Base-by-base conservation (phyloP, 2,888 invertebrate genomes). In the Calameuta pallipes region DNA sequence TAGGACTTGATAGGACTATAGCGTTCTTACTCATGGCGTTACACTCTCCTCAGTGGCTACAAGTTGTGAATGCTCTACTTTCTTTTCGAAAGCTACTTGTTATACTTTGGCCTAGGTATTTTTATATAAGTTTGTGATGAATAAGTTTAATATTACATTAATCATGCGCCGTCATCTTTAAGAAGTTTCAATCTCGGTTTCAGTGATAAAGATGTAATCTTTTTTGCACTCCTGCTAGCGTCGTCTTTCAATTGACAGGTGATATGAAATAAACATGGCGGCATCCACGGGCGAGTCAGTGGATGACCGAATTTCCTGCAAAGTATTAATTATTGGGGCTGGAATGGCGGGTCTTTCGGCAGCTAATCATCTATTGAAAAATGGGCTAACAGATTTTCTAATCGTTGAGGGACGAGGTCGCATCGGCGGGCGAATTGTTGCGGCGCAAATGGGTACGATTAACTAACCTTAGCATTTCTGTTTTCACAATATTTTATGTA, bases 291-390 rank as follows among this genome's bases (percentile, higher is more conserved):
- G 87, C 78, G 88, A 89, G 77, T 87, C 88, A 79, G 86, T 85
- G 81, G 88, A 90, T 86, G 87, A 87, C 80, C 89, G 86, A 82
- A 90, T 89, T 87, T 90, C 88, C 79, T 94, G 94, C 87, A 96
- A 96, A 93, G 94, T 97, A 84, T 92, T 97, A 85, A 97, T 97
- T 87, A 94, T 97, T 87, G 97, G 97, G 75, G 97, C 95, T 85
- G 97, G 97, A 82, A 95, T 96, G 93, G 96, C 97, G 81, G 97
- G 97, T 73, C 92, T 97, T 76, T 95, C 97, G 75, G 97, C 97
- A 78, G 97, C 97, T 76, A 96, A 96, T 92, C 95, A 96, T 91
- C 93, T 97, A 82, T 90, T 95, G 23, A 96, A 96, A 92, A 96
- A 96, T 93, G 95, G 95, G 80, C 95, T 95, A 92, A 94, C 94